Percentiles rank a stretch among this genome's conserved stretches.
phyloP scores from a whole-genome alignment of 1,140 invertebrate genomes.

The Propsilocerus akamusi region DNA sequence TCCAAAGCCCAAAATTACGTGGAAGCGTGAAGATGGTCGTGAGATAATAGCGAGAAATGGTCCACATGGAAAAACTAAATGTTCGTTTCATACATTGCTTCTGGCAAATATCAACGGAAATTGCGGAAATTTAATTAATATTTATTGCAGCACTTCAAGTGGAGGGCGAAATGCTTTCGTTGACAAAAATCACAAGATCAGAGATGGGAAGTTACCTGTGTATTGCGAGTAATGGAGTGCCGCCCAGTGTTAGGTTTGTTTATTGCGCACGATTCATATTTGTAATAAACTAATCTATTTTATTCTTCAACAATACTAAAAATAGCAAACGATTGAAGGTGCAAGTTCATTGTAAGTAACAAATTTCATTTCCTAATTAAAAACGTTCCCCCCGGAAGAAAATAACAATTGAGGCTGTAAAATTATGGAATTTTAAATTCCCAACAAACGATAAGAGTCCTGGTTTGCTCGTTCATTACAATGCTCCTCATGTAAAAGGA shows the following conservation, averaged over 20 bases:
- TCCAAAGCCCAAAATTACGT: slow-evolving; percentile 65
- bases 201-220: slow-evolving; percentile 78
- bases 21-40: slow-evolving; percentile 70
- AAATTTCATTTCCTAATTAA: no score
- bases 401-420: no score
- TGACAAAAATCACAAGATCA: slow-evolving; percentile 60
- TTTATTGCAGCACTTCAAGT: slow-evolving; percentile 33
- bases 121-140: neutral
- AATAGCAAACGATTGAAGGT: slow-evolving; percentile 64
- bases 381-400: no score
- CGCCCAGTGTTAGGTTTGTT: neutral
- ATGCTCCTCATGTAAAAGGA: no score
- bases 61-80: slow-evolving; percentile 46
- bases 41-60: slow-evolving; percentile 57
- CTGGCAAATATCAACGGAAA: slow-evolving; percentile 6
- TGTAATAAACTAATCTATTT: no score
- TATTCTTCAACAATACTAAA: no score
- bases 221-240: slow-evolving; percentile 38
- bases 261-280: no score
- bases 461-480: no score
- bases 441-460: no score
- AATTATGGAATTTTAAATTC: no score
- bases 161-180: slow-evolving; percentile 53
- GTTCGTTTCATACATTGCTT: no score
- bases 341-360: slow-evolving; percentile 68